These are phyloP conservation scores for Branchipolynoe longqiensis DNA, from an alignment of 2,888 invertebrate species.

Conservation along the genomic window DNA sequence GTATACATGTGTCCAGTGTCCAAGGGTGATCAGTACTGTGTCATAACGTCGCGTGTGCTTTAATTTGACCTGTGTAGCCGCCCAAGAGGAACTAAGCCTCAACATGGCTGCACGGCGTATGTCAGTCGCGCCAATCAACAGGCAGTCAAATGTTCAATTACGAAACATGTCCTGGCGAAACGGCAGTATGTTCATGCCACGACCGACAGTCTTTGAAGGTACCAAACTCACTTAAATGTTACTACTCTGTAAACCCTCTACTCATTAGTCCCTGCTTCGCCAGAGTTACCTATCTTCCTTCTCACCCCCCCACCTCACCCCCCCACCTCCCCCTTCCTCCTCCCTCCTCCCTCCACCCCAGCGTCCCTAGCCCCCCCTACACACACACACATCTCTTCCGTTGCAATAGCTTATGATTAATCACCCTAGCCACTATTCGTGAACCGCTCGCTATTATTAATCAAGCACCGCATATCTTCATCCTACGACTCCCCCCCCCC, in stretches of 20 bases:
- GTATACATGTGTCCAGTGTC: background rate
- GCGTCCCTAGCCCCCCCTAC: background rate
- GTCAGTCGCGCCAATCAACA: slow-evolving; percentile 81
- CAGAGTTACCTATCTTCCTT: background rate
- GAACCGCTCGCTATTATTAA: no score
- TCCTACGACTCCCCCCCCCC: no score
- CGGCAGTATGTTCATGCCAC: slow-evolving; percentile 76
- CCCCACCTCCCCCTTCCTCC: background rate
- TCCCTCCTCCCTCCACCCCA: background rate
- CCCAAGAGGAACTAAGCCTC: slow-evolving; percentile 80
- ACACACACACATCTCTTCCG: no score
- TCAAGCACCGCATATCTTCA: no score
- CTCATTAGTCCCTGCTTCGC: background rate
- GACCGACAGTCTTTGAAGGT: slow-evolving; percentile 67
- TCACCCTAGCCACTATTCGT: no score
- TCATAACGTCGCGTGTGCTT: slow-evolving; percentile 59
- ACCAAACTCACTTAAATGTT: slow-evolving; percentile 43
- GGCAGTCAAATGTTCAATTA: slow-evolving; percentile 78
- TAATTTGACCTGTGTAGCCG: slow-evolving; percentile 46
- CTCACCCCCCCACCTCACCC: background rate
- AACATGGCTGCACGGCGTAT: slow-evolving; percentile 80
- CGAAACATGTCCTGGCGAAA: slow-evolving; percentile 81
- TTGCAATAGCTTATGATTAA: no score
- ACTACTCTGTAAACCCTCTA: slow-evolving; percentile 2
- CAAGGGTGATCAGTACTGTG: no score